Base-by-base conservation (phyloP, 2,113 vertebrate species). In the Motacilla alba region DNA sequence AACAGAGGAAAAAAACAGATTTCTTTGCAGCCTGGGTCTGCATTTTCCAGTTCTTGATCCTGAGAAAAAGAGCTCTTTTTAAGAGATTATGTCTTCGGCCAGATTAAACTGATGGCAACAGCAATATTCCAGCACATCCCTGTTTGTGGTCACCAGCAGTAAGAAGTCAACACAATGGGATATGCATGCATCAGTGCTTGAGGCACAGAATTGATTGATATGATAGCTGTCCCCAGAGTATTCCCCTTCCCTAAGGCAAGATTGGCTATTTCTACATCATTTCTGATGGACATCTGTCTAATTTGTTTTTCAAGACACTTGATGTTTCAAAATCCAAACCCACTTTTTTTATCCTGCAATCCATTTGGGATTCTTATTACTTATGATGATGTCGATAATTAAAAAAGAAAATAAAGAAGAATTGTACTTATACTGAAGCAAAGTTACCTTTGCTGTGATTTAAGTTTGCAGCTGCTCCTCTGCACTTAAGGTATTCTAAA, bases 21-120 rank as follows among this genome's bases (percentile, higher is more conserved):
- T 68, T 27, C 2, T 59, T 13, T 31, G 26, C 15, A 76, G 15
- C 1, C 5, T 47, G 11, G 1, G 1, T 50, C 12, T 27, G 16
- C 2, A 30, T 76, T 63, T 82, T 83, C 27, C 12, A 39, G 18
- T 30, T 11, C 16, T 64, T 49, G 24, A 41, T 58, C 10, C 79
- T 68, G 17, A 39, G 66, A 41, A 83, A 80, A 50, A 15, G 2
- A 30, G 9, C 2, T 10, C 7, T 52, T 33, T 53, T n/a, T 13
- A 41, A 75, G 15, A 67, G 9, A 7, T 31, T 50, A 5, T 10
- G 4, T 14, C 21, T 52, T 81, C 21, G 17, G 7, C 7, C 17
- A 47, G 37, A 23, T 41, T 58, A 73, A 39, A n/a, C 5, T 28
- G 16, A 46, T 1, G 2, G 5, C 23, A 74, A 13, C 11, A 69